Percentiles rank a stretch among this genome's conserved stretches.
phyloP scores from a whole-genome alignment of 2,888 invertebrate genomes.

The Frankliniella fusca region DNA sequence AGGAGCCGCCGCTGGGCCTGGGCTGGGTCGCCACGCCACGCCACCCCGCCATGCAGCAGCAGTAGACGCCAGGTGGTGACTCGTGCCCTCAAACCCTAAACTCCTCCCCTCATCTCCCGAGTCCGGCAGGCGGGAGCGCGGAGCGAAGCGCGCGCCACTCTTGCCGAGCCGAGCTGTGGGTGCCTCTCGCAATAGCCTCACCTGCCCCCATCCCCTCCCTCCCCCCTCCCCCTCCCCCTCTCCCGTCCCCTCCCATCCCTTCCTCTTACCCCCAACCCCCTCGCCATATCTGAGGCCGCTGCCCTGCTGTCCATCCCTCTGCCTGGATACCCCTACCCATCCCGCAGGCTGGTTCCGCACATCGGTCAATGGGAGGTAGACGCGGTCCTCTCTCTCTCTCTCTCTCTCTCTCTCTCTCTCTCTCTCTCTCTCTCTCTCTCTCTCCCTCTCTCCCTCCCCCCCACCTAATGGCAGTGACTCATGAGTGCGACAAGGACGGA shows the following conservation, averaged over 20 bases:
- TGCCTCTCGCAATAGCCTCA: too few species aligned
- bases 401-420: background rate
- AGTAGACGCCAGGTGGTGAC: constrained; percentile 15
- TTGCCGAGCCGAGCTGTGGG: too few species aligned
- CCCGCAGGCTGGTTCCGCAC: too few species aligned
- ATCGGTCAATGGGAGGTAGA: too few species aligned
- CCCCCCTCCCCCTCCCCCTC: background rate
- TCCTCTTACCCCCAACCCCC: background rate
- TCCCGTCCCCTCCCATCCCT: background rate
- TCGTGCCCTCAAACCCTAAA: background rate
- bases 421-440: background rate
- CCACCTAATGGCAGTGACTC: too few species aligned
- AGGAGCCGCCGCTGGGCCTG: background rate
- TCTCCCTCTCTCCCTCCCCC: background rate
- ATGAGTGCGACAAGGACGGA: too few species aligned
- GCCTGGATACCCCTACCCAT: too few species aligned
- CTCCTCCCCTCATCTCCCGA: background rate
- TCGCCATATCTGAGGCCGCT: background rate
- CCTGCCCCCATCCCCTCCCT: too few species aligned
- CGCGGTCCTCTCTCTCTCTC: background rate
- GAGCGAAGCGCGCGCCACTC: too few species aligned
- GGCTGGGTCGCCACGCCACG: background rate
- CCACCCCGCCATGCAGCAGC: background rate
- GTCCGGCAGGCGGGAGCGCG: too few species aligned
- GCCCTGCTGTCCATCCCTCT: too few species aligned